phyloP scores from a whole-genome alignment of 2,888 invertebrate genomes.

The Globia sparganii region DNA sequence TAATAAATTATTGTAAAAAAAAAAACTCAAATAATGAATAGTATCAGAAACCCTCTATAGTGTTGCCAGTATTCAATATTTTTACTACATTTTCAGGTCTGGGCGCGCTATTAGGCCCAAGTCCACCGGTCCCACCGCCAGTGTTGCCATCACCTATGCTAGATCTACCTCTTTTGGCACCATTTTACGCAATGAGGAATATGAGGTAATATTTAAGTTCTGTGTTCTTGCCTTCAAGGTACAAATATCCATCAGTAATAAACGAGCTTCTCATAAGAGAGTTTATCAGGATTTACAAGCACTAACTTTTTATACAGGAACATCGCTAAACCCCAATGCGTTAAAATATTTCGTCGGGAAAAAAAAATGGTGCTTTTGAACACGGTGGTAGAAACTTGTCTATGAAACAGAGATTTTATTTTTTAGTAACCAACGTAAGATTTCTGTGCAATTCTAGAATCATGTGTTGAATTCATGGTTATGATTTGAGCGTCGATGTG shows the following conservation, averaged over 20 bases:
- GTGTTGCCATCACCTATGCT: conserved; percentile 85
- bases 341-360: too few relatives aligned
- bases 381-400: too few relatives aligned
- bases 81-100: conserved; percentile 73
- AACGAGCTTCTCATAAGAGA: not conserved
- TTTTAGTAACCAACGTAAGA: too few relatives aligned
- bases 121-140: conserved; percentile 82
- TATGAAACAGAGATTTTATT: too few relatives aligned
- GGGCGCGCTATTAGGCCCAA: conserved; percentile 83
- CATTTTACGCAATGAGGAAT: conserved; percentile 87
- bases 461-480: too few relatives aligned
- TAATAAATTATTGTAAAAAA: too few relatives aligned
- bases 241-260: not conserved
- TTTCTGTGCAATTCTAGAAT: too few relatives aligned
- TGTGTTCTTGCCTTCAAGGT: not conserved
- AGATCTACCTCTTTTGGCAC: conserved; percentile 84
- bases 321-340: too few relatives aligned
- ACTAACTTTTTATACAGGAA: not conserved
- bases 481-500: too few relatives aligned
- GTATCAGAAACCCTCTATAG: too few relatives aligned
- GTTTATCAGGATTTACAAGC: not conserved
- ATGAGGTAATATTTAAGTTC: conserved; percentile 76
- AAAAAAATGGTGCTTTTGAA: too few relatives aligned
- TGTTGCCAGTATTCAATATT: conserved; percentile 17
- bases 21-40: too few relatives aligned